Evolutionary conservation across 2,113 vertebrate genomes (phyloP), one percentile per base, ranked within the genome.

Genomic region (Neofelis nebulosa): DNA sequence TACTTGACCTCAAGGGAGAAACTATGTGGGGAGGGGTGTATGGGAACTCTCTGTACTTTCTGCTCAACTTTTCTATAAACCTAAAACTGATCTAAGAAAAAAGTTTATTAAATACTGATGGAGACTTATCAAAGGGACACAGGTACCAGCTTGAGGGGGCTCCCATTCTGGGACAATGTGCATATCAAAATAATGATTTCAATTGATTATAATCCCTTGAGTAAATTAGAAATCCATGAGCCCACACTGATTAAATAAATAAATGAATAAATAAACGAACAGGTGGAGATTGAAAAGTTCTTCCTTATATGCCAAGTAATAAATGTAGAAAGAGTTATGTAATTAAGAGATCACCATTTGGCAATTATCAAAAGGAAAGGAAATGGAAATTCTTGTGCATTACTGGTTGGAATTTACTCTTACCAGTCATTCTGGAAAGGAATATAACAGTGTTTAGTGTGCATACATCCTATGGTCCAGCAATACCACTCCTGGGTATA

Each of bases 271-370:
- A 66, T 61, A 61, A 83, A 52, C 45, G 3, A 92, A 82, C 31
- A 83, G 78, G 78, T 66, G 8, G 52, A 89, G n/a, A 95, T 71
- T 65, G 66, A 93, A 95, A 92, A 93, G 14, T 33, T 92, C 8
- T 84, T 52, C 50, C 13, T 92, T 97, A 89, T 14, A 65, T 65
- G 31, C n/a, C 79, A 80, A 66, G 14, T 76, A 96, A 85, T 83
- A 95, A 89, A 38, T 48, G 18, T 48, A 89, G 69, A 84, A 89
- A 73, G 29, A 95, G 65, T 71, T 85, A 89, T 21, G 4, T 36
- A 52, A 73, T 89, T 79, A 73, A 79, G 79, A 89, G 69, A 36
- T 89, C 52, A 68, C 38, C 21, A 36, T 65, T 93, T 89, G 8
- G 16, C 61, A 93, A 14, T 93, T 71, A 79, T 69, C 29, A 63